Evolutionary conservation across 2,888 invertebrate species (phyloP), one percentile per base, ranked within the genome.

Genomic region (Morpho achilles): DNA sequence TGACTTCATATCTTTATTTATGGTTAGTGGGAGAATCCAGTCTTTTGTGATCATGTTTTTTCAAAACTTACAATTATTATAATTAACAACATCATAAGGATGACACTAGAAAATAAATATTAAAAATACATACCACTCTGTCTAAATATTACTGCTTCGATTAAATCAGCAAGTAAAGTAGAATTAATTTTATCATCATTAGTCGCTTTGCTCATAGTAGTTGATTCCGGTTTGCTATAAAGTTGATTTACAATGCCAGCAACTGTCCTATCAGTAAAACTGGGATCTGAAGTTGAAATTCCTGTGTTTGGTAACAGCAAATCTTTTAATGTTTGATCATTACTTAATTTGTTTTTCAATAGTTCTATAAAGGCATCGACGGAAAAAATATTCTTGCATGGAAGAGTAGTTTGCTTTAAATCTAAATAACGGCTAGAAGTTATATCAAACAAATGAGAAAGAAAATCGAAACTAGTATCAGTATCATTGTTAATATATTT

Each of bases 141-240:
- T 71, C 84, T 77, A 69, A 89, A 89, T 67, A 90, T 89, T 8
- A 90, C 83, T 45, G 88, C 87, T 73, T 89, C 87, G 8, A 90
- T 82, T 60, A 90, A 80, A 76, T 90, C 83, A 6, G 80, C 85
- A 39, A 90, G 76, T 55, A 88, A 69, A 8, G 89, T 88, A 44
- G 89, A 88, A 71, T 90, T 89, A 0, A 87, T 68, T 53, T 73
- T 70, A 58, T 87, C 82, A 60, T 63, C 75, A 40, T 77, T 69
- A 3, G 79, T 71, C 42, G 71, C 52, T 68, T 72, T 82, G 7
- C 65, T 66, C 10, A 80, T 80, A 0, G 81, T 80, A 8, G 74
- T n/a, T 7, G 69, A 53, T 54, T 69, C 69, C 65, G 80, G 84
- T 62, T 80, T 84, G 63, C 79, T 87, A 60, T 88, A 89, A 56